Percentiles rank a stretch among this genome's conserved stretches.
These are phyloP conservation scores for Auanema freiburgensis DNA, from an alignment of 2,888 invertebrate species.

Conservation along the genomic window DNA sequence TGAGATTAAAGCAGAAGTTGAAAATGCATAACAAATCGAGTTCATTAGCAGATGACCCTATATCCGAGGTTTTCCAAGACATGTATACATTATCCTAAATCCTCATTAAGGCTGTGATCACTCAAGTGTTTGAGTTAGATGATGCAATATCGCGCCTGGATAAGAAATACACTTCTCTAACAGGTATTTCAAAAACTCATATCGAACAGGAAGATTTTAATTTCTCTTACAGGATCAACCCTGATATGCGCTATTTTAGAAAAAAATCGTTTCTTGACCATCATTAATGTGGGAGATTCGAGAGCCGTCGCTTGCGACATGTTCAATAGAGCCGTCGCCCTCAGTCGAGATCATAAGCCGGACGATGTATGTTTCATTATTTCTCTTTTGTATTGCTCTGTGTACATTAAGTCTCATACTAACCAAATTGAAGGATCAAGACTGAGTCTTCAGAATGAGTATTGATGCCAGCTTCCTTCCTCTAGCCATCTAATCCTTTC, in stretches of 20 bases:
- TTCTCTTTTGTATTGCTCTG: not conserved
- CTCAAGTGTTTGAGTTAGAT: constrained; percentile 40
- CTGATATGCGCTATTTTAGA: constrained; percentile 86
- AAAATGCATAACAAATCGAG: constrained; percentile 16
- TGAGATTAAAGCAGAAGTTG: constrained; percentile 21
- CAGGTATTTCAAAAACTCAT: constrained; percentile 21
- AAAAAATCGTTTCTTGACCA: constrained; percentile 78
- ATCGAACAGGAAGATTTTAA: too few species aligned
- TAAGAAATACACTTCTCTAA: constrained; percentile 25
- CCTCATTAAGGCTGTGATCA: constrained; percentile 34
- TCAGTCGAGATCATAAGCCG: constrained; percentile 95
- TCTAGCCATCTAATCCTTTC: too few species aligned
- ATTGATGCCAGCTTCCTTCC: too few species aligned
- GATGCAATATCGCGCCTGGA: constrained; percentile 35
- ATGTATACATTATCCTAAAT: not conserved
- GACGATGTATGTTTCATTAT: constrained; percentile 75
- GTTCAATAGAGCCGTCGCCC: constrained; percentile 83
- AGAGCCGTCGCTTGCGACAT: constrained; percentile 85
- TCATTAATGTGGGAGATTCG: constrained; percentile 95
- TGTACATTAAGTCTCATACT: too few species aligned
- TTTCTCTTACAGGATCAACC: constrained; percentile 76
- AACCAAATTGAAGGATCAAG: too few species aligned
- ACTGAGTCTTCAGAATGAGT: too few species aligned
- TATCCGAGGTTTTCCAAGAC: constrained; percentile 21
- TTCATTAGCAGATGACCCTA: constrained; percentile 16